Evolutionary conservation across 2,888 invertebrate genomes (phyloP).

Genomic region (Schizotus pectinicornis): DNA sequence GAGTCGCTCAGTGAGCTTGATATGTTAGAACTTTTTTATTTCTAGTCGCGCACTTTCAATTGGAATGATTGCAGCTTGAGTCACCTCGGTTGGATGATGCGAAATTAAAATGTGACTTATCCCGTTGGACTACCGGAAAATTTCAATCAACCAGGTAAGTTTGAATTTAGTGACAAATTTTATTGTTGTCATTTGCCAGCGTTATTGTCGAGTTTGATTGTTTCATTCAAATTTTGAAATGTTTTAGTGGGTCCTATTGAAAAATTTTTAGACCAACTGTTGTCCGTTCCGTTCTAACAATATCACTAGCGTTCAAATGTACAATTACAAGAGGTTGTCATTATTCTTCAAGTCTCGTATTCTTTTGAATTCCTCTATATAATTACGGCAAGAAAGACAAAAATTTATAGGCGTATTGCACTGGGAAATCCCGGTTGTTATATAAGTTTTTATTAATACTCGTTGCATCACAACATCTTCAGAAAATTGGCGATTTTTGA

Average conservation of each 20-base stretch:
- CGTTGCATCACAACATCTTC: neutral
- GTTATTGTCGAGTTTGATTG: neutral
- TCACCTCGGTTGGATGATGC: neutral
- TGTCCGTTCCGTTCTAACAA: neutral
- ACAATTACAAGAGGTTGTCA: slow-evolving; percentile 7
- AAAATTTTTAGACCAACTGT: too few relatives aligned
- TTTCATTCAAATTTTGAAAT: neutral
- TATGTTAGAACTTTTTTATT: slow-evolving; percentile 16
- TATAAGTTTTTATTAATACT: slow-evolving; percentile 4
- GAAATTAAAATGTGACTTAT: slow-evolving; percentile 19
- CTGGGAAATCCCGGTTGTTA: neutral
- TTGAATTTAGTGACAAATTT: neutral
- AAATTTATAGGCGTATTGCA: slow-evolving; percentile 1
- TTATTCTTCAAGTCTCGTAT: slow-evolving; percentile 5
- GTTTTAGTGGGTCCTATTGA: neutral
- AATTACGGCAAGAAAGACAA: slow-evolving; percentile 6
- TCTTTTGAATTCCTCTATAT: slow-evolving; percentile 5
- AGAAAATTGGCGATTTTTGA: too few relatives aligned
- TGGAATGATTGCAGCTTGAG: slow-evolving; percentile 10
- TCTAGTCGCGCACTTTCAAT: slow-evolving; percentile 14
- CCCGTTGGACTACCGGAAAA: slow-evolving; percentile 4
- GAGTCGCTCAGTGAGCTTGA: slow-evolving; percentile 13
- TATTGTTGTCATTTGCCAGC: slow-evolving; percentile 2
- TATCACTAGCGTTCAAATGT: neutral
- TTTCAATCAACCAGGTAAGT: neutral